phyloP scores from a whole-genome alignment of 2,888 invertebrate genomes.

The Cryptophagus acutangulus region DNA sequence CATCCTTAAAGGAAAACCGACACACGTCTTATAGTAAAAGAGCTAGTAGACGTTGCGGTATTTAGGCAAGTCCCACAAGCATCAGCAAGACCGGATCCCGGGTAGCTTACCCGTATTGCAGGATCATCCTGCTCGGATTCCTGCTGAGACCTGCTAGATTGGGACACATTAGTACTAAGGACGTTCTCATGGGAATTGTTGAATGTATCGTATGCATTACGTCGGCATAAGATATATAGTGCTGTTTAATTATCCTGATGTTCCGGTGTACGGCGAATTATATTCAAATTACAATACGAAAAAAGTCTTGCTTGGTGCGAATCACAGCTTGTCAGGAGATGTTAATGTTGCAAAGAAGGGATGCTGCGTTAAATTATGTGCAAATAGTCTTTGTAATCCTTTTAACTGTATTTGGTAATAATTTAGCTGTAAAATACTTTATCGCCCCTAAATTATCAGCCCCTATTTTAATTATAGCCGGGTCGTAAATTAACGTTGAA shows the following conservation, averaged over 20 bases:
- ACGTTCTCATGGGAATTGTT: no score
- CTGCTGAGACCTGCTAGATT: no score
- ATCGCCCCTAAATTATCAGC: background rate
- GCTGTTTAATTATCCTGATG: no score
- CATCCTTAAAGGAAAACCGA: slow-evolving; percentile 18
- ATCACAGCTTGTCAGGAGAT: no score
- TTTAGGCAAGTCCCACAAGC: slow-evolving; percentile 34
- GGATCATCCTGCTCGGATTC: no score
- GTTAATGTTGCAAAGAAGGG: no score
- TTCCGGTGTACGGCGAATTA: no score
- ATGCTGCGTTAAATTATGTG: background rate
- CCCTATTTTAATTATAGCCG: slow-evolving; percentile 1
- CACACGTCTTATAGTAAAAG: slow-evolving; percentile 20
- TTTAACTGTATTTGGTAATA: background rate
- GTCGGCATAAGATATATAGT: no score
- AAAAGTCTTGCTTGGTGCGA: no score
- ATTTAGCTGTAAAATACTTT: slow-evolving; percentile 1
- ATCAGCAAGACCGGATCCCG: slow-evolving; percentile 27
- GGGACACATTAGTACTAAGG: no score
- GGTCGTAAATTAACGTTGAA: background rate
- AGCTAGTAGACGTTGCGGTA: slow-evolving; percentile 35
- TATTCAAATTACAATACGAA: no score
- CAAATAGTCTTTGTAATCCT: background rate
- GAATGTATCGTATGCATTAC: no score
- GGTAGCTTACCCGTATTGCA: slow-evolving; percentile 25